Percentiles rank a stretch among this genome's conserved stretches.
These are phyloP conservation scores for Chloroclystis v-ata DNA, from an alignment of 2,888 invertebrate genomes.

Conservation along the genomic window DNA sequence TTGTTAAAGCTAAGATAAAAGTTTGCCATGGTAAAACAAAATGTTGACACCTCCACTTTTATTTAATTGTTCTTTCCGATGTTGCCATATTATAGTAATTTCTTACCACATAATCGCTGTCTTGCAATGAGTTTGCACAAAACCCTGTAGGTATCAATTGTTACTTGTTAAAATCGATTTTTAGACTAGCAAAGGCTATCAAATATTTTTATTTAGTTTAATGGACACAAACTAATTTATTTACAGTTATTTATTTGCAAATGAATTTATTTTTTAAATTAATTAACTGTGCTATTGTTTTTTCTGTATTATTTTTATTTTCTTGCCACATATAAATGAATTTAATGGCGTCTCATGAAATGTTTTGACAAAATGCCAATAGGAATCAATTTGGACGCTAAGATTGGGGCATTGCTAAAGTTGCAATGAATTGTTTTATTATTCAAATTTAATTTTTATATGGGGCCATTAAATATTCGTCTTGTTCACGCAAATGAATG, in stretches of 20 bases:
- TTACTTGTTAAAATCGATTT: slow-evolving; percentile 23
- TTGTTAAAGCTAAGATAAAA: too few relatives aligned
- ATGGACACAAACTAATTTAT: slow-evolving; percentile 56
- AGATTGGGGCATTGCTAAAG: slow-evolving; percentile 50
- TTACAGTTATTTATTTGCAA: slow-evolving; percentile 38
- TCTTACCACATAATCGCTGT: slow-evolving; percentile 62
- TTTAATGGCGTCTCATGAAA: not conserved
- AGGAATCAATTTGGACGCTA: slow-evolving; percentile 44
- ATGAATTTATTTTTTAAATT: slow-evolving; percentile 25
- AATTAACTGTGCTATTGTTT: slow-evolving; percentile 6
- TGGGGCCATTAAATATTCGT: not conserved
- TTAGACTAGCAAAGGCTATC: slow-evolving; percentile 11
- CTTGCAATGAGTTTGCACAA: slow-evolving; percentile 34
- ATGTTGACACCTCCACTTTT: slow-evolving; percentile 7
- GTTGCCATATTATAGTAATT: slow-evolving; percentile 72
- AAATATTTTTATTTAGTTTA: slow-evolving; percentile 42
- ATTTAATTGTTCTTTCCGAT: slow-evolving; percentile 45
- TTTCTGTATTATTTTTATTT: not conserved
- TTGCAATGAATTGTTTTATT: not conserved
- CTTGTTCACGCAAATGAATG: not conserved
- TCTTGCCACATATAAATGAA: not conserved
- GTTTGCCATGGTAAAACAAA: not conserved
- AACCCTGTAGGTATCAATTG: slow-evolving; percentile 19
- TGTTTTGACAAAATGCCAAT: slow-evolving; percentile 40
- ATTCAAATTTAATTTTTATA: not conserved